Conservation (phyloP, 37 sponge, comb jelly and placozoan species). For the Geodia barretti region DNA sequence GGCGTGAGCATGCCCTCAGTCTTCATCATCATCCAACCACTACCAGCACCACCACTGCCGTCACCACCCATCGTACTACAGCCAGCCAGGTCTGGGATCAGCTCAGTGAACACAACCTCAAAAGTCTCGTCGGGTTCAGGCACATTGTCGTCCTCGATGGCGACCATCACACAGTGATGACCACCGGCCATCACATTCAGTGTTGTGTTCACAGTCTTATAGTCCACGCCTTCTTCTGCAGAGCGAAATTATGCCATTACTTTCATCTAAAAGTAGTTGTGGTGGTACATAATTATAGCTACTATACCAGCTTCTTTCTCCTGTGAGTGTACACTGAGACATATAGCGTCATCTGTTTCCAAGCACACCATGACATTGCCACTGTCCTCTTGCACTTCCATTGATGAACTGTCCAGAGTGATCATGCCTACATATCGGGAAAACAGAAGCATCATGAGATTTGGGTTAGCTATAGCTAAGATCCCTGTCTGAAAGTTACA, state of each 20-base stretch:
- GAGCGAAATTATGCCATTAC: no score
- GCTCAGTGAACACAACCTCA: no score
- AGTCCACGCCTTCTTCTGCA: neutral
- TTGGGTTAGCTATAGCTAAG: no score
- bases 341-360: neutral
- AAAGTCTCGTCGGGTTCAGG: neutral
- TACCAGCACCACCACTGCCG: neutral
- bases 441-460: no score
- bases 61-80: neutral
- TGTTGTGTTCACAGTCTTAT: neutral
- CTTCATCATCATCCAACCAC: no score
- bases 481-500: no score
- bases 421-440: neutral
- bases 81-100: neutral
- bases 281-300: no score
- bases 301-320: neutral
- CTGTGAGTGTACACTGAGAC: neutral
- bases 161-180: neutral
- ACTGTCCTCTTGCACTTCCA: neutral
- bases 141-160: neutral
- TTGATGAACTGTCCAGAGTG: neutral
- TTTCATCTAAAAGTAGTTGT: no score
- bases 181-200: neutral
- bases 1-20: neutral
- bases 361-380: neutral